Evolutionary conservation across 2,797 vertebrate genomes (phyloP).

Genomic region (Chelidonichthys spinosus): DNA sequence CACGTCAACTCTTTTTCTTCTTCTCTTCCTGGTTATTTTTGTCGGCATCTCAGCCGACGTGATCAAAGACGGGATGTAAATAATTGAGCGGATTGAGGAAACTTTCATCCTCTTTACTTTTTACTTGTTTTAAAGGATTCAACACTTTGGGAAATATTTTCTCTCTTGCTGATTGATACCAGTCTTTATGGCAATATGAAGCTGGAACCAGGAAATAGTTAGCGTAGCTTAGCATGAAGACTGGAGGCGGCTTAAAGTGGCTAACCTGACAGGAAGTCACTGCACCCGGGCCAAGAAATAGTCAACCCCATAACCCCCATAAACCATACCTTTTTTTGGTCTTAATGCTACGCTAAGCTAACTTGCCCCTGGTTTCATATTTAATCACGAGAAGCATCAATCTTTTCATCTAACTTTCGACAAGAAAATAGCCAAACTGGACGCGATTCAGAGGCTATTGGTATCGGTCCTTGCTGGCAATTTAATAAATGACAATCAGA

Average conservation of each 20-base stretch:
- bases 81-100: slow-evolving; percentile 19
- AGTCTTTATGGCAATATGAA: neutral
- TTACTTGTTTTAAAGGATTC: neutral
- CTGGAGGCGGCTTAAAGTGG: neutral
- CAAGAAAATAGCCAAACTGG: neutral
- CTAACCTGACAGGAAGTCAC: neutral
- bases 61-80: slow-evolving; percentile 32
- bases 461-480: neutral
- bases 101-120: slow-evolving; percentile 8
- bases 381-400: too few relatives aligned
- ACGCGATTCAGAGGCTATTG: slow-evolving; percentile 8
- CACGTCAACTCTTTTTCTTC: neutral
- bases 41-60: slow-evolving; percentile 5
- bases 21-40: slow-evolving; percentile 27
- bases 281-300: neutral
- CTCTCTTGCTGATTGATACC: neutral
- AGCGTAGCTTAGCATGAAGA: slow-evolving; percentile 3
- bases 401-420: neutral
- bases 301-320: neutral
- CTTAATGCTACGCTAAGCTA: slow-evolving; percentile 25
- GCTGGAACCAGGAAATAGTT: neutral
- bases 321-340: neutral
- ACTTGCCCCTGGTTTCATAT: neutral
- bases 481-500: slow-evolving; percentile 38
- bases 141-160: neutral